phyloP scores from a whole-genome alignment of 37 sponge, comb jelly and placozoan genomes.

The Chondrilla cf. caribensis region DNA sequence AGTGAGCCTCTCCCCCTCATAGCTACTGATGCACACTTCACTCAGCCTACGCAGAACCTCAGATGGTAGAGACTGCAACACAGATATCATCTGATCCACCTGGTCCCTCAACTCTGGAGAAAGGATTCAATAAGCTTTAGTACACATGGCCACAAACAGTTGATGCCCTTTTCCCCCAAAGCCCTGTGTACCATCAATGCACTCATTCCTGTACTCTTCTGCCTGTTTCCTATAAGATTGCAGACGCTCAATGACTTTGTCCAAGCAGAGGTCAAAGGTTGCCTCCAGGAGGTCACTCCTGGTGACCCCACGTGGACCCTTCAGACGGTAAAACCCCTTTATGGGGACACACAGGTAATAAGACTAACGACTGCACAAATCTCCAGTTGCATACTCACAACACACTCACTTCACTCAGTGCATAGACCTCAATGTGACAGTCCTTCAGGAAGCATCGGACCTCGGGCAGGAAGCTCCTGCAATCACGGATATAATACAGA shows the following conservation, averaged over 20 bases:
- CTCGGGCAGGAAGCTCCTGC: conserved; percentile 54
- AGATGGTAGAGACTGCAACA: no score
- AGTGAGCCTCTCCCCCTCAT: not conserved
- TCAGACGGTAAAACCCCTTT: conserved; percentile 44
- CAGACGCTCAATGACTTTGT: conserved; percentile 38
- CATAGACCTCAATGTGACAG: conserved; percentile 36
- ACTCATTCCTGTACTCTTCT: conserved; percentile 73
- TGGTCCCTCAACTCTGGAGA: not conserved
- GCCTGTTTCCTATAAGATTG: conserved; percentile 68
- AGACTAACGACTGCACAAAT: not conserved
- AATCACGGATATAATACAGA: not conserved
- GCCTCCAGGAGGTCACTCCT: conserved; percentile 34
- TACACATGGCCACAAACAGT: not conserved
- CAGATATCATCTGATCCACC: not conserved
- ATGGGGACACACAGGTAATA: no score
- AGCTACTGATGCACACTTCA: not conserved
- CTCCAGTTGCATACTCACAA: not conserved
- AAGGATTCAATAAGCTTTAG: not conserved
- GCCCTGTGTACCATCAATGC: conserved; percentile 63
- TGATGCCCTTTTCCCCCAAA: not conserved
- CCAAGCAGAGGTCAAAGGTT: conserved; percentile 63
- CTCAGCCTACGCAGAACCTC: not conserved
- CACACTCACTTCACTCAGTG: conserved; percentile 32
- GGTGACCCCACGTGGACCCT: conserved; percentile 8
- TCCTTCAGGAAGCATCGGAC: conserved; percentile 44